Percentiles rank a stretch among this genome's conserved stretches.
Conservation (phyloP, 2,797 vertebrate species). For the Lagorchestes hirsutus region DNA sequence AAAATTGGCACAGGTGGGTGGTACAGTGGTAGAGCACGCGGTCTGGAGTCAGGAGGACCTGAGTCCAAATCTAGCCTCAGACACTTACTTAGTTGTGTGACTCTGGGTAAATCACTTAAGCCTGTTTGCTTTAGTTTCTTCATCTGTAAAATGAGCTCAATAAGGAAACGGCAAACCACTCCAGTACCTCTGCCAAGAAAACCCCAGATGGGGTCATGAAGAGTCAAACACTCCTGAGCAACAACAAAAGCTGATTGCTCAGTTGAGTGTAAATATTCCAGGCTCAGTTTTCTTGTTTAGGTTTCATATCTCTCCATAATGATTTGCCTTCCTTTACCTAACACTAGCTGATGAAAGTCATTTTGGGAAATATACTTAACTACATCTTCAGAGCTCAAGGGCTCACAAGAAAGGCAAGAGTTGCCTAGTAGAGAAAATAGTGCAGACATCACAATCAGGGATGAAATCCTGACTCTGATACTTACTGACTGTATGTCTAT, state of each 20-base stretch:
- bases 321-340: neutral
- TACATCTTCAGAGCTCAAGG: neutral
- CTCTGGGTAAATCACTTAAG: neutral
- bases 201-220: neutral
- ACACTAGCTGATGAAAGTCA: neutral
- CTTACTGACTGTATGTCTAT: neutral
- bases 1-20: neutral
- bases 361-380: neutral
- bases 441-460: neutral
- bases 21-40: neutral
- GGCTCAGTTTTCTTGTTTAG: conserved; percentile 13
- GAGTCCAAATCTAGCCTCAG: neutral
- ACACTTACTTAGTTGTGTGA: no score
- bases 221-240: neutral
- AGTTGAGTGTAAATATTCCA: neutral
- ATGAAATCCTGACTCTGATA: neutral
- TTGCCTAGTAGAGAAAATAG: neutral
- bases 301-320: neutral
- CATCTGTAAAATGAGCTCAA: neutral
- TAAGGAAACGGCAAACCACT: neutral
- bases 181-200: neutral
- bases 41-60: neutral
- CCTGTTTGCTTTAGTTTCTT: neutral
- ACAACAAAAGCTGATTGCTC: neutral
- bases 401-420: neutral